These are phyloP conservation scores for Polymixis flavicincta DNA, from an alignment of 2,888 invertebrate genomes.

Conservation along the genomic window DNA sequence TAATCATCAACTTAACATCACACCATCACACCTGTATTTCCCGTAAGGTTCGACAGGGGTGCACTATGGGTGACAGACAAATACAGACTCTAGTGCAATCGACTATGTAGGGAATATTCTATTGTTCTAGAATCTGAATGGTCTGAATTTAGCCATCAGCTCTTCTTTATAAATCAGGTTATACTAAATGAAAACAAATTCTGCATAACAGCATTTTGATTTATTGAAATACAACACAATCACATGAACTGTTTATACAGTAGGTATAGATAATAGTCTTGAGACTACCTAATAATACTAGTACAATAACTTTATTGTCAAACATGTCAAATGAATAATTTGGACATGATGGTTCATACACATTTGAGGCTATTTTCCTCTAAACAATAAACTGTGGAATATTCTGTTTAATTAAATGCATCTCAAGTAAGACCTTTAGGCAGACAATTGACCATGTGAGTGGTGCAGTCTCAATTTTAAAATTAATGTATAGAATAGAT, in stretches of 20 bases:
- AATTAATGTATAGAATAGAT: slow-evolving; percentile 55
- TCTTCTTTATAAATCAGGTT: neutral
- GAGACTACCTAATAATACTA: slow-evolving; percentile 86
- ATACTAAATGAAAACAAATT: slow-evolving; percentile 56
- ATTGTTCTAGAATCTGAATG: neutral
- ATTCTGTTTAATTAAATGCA: slow-evolving; percentile 57
- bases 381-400: slow-evolving; percentile 53
- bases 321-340: slow-evolving; percentile 85
- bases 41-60: neutral
- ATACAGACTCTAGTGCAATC: neutral
- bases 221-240: slow-evolving; percentile 89
- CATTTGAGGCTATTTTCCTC: slow-evolving; percentile 50
- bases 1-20: neutral
- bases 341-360: slow-evolving; percentile 71
- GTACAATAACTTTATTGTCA: slow-evolving; percentile 88
- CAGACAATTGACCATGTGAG: slow-evolving; percentile 34
- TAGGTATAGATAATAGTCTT: slow-evolving; percentile 81
- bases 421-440: slow-evolving; percentile 49
- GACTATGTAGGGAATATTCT: neutral
- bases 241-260: slow-evolving; percentile 84
- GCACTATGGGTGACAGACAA: neutral
- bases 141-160: neutral
- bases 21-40: neutral
- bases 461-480: slow-evolving; percentile 38
- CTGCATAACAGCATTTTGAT: slow-evolving; percentile 83